These are phyloP conservation scores for Pithecia hirsuta DNA, from an alignment of 2,797 vertebrate genomes.

Conservation along the genomic window DNA sequence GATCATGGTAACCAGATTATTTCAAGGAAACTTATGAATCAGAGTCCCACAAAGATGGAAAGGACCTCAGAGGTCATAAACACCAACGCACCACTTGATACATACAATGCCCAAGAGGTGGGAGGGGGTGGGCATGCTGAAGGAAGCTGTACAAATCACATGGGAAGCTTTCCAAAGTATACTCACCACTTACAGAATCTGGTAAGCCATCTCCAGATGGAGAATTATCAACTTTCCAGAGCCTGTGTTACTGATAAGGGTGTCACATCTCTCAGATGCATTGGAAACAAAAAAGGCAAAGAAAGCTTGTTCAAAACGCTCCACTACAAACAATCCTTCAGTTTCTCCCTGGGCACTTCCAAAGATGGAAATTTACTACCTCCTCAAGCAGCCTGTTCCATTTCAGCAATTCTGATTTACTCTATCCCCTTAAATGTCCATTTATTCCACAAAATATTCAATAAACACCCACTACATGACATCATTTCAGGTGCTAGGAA, in stretches of 20 bases:
- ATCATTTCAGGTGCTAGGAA: background rate
- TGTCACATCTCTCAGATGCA: background rate
- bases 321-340: background rate
- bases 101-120: background rate
- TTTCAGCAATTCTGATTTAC: constrained; percentile 31
- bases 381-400: background rate
- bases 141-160: background rate
- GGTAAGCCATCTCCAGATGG: background rate
- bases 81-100: background rate
- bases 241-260: background rate
- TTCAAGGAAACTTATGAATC: background rate
- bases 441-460: constrained; percentile 44
- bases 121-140: background rate
- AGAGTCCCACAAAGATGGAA: background rate
- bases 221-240: constrained; percentile 15
- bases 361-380: background rate
- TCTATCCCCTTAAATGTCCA: constrained; percentile 28
- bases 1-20: background rate
- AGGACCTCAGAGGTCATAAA: background rate
- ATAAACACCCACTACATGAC: background rate
- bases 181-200: background rate
- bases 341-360: constrained; percentile 2
- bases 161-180: constrained; percentile 1
- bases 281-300: background rate
- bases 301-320: background rate